A percentile compares a stretch with the other conserved stretches of the same genome.
phyloP scores from a whole-genome alignment of 2,797 vertebrate species.

The Sorex maritimensis region DNA sequence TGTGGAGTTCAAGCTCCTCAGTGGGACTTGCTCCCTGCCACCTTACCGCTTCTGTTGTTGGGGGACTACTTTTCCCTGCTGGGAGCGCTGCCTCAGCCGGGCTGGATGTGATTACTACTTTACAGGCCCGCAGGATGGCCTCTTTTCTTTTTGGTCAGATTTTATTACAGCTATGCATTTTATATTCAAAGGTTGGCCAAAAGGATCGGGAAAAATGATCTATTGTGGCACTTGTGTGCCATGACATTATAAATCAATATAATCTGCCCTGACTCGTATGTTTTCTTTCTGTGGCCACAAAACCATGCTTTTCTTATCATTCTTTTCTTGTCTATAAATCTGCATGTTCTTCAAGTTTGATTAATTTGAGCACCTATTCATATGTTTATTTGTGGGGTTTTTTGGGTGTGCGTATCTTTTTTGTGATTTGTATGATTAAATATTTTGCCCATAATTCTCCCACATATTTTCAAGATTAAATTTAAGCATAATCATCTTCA shows the following conservation, averaged over 20 bases:
- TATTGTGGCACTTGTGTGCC: no score
- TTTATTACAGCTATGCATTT: background rate
- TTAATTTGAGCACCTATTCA: slow-evolving; percentile 45
- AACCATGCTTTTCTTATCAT: no score
- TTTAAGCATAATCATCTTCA: background rate
- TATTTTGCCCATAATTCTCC: slow-evolving; percentile 40
- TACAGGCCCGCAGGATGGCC: background rate
- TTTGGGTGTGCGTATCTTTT: background rate
- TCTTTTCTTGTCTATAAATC: background rate
- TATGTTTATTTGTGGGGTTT: slow-evolving; percentile 34
- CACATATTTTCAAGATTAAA: slow-evolving; percentile 44
- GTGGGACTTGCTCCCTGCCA: background rate
- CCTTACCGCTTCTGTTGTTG: background rate
- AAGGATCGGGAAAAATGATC: no score
- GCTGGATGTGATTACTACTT: background rate
- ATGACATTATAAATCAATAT: no score
- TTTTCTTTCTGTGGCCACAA: no score
- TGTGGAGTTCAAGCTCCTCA: background rate
- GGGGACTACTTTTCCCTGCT: background rate
- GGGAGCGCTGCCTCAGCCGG: background rate
- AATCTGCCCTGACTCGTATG: no score
- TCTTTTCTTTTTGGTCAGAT: background rate
- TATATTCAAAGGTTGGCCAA: no score
- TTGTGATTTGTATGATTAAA: slow-evolving; percentile 55
- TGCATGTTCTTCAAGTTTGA: slow-evolving; percentile 29